Conservation (phyloP, 2,797 vertebrate genomes). For the Melanitta fusca region DNA sequence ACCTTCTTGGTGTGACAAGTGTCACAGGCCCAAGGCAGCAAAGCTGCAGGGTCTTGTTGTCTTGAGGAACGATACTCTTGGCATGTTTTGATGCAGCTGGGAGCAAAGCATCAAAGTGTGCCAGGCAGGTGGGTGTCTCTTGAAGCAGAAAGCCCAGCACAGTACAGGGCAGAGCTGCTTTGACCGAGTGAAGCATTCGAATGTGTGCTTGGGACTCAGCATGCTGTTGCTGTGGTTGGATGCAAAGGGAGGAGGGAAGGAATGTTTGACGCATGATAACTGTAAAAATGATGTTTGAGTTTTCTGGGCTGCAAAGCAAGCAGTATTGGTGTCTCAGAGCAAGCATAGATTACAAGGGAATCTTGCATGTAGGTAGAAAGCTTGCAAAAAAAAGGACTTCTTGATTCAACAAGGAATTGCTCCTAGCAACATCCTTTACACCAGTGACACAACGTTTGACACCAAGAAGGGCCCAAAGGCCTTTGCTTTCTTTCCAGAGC, state of each 20-base stretch:
- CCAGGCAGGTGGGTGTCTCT: background rate
- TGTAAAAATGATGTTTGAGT: background rate
- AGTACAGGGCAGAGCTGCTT: too few relatives aligned
- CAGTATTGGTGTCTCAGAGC: background rate
- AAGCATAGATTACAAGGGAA: slow-evolving; percentile 2
- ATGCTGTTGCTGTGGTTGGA: background rate
- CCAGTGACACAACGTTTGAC: slow-evolving; percentile 74
- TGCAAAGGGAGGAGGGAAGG: background rate
- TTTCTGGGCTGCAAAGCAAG: slow-evolving; percentile 25
- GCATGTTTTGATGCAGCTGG: background rate
- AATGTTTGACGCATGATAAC: background rate
- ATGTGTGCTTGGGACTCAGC: background rate
- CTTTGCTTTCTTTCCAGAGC: slow-evolving; percentile 76
- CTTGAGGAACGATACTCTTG: background rate
- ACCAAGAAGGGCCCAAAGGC: slow-evolving; percentile 73
- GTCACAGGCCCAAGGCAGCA: accelerated
- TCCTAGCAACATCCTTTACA: slow-evolving; percentile 65
- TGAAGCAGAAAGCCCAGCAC: background rate
- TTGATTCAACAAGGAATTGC: slow-evolving; percentile 44
- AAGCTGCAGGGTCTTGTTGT: background rate
- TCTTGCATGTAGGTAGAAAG: slow-evolving; percentile 9
- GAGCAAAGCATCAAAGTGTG: background rate
- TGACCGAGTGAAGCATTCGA: background rate
- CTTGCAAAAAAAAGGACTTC: background rate
- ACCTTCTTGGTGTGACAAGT: background rate